A percentile compares a stretch with the other conserved stretches of the same genome.
These are phyloP conservation scores for Fissipunctia ypsillon DNA, from an alignment of 2,888 invertebrate species.

Conservation along the genomic window DNA sequence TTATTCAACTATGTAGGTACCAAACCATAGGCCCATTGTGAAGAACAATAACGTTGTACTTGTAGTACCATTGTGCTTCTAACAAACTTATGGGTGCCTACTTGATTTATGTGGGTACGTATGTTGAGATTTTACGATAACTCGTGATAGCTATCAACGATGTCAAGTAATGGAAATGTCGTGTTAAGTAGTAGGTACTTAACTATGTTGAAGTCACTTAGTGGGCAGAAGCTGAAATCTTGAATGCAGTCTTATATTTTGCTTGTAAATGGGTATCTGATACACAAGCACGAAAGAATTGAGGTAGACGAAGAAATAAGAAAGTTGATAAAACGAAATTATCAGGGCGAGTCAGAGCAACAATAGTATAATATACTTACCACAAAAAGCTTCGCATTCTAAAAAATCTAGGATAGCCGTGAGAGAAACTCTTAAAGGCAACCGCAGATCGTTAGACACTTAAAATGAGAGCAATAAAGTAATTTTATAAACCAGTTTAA, in stretches of 20 bases:
- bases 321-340: conserved; percentile 32
- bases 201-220: conserved; percentile 6
- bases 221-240: background rate
- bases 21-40: conserved; percentile 68
- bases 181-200: conserved; percentile 24
- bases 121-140: conserved; percentile 45
- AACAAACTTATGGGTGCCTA: conserved; percentile 48
- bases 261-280: too few relatives aligned
- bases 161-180: conserved; percentile 39
- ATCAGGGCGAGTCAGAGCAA: conserved; percentile 29
- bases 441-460: conserved; percentile 27
- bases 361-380: conserved; percentile 13
- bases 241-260: too few relatives aligned
- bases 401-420: conserved; percentile 47
- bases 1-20: conserved; percentile 20
- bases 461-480: conserved; percentile 40
- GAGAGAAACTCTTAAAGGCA: conserved; percentile 41
- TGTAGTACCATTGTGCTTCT: conserved; percentile 72
- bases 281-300: too few relatives aligned
- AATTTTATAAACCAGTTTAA: conserved; percentile 27
- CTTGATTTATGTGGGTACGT: conserved; percentile 18
- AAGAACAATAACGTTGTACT: conserved; percentile 77
- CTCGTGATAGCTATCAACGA: conserved; percentile 27
- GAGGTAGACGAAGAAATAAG: conserved; percentile 21
- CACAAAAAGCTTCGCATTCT: conserved; percentile 24